These are phyloP conservation scores for Azorinus chamasolen DNA, from an alignment of 2,888 invertebrate species.

Conservation along the genomic window DNA sequence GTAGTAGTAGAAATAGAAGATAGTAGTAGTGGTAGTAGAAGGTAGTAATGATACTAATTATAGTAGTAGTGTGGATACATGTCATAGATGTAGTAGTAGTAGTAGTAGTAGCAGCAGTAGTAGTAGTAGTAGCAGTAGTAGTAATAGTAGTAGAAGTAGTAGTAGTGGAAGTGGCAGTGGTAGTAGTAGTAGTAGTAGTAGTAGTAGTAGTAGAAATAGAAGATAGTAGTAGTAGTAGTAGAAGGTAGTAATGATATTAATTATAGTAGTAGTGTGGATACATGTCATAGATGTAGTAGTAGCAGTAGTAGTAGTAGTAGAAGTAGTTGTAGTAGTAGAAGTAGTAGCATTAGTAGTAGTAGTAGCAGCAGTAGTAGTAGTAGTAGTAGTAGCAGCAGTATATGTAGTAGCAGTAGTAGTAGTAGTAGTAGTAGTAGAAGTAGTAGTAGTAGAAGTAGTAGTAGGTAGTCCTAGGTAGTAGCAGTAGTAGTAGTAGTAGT, in stretches of 20 bases:
- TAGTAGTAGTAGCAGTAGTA: slow-evolving; percentile 9
- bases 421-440: slow-evolving; percentile 1
- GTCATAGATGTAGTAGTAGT: slow-evolving; percentile 7
- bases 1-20: too few species aligned
- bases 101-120: slow-evolving; percentile 7
- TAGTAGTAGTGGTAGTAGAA: too few species aligned
- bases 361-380: too few species aligned
- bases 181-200: slow-evolving; percentile 8
- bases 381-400: too few species aligned
- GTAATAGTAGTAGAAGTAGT: slow-evolving; percentile 8
- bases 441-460: slow-evolving; percentile 1
- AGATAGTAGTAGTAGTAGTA: background rate
- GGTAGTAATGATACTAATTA: background rate
- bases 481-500: slow-evolving; percentile 1
- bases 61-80: slow-evolving; percentile 1
- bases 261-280: background rate
- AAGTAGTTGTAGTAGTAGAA: too few species aligned
- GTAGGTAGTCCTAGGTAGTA: background rate
- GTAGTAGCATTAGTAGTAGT: too few species aligned
- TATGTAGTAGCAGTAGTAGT: too few species aligned
- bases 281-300: background rate
- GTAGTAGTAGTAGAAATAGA: slow-evolving; percentile 13
- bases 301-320: slow-evolving; percentile 1
- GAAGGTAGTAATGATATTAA: background rate
- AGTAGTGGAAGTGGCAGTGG: background rate